These are phyloP conservation scores for Onychomys arenicola DNA, from an alignment of 2,797 vertebrate species.

Conservation along the genomic window DNA sequence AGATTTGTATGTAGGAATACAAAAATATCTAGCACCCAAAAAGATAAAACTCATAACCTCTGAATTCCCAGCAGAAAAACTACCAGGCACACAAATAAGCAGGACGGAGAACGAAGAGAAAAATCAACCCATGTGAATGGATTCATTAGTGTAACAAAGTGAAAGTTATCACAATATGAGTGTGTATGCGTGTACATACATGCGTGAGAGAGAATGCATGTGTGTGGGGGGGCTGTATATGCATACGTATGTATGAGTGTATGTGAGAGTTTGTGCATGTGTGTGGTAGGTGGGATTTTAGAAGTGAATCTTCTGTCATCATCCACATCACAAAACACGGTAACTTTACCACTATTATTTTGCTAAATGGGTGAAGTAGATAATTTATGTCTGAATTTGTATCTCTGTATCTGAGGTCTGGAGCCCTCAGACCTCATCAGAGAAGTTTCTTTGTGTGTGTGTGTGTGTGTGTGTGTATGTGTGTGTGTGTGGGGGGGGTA, in stretches of 20 bases:
- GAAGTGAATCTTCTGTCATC: not conserved
- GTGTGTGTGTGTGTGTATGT: fast-evolving
- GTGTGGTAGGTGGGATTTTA: not conserved
- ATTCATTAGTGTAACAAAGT: not conserved
- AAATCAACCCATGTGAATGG: not conserved
- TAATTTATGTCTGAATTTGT: not conserved
- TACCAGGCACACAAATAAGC: not conserved
- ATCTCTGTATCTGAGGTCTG: not conserved
- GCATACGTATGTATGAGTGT: too few species aligned
- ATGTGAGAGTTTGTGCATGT: not conserved
- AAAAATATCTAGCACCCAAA: not conserved
- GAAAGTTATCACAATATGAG: not conserved
- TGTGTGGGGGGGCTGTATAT: not conserved
- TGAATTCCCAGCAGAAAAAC: not conserved
- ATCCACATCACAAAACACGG: not conserved
- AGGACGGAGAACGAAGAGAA: not conserved
- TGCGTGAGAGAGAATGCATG: not conserved
- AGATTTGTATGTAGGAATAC: not conserved
- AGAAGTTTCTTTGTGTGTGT: not conserved
- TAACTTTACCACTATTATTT: not conserved
- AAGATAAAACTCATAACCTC: not conserved
- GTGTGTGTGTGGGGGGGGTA: too few species aligned
- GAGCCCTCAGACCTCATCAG: not conserved
- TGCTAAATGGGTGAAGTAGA: not conserved
- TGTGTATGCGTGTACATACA: not conserved